Evolutionary conservation across 2,888 invertebrate genomes (phyloP).

Genomic region (Clitarchus hookeri): DNA sequence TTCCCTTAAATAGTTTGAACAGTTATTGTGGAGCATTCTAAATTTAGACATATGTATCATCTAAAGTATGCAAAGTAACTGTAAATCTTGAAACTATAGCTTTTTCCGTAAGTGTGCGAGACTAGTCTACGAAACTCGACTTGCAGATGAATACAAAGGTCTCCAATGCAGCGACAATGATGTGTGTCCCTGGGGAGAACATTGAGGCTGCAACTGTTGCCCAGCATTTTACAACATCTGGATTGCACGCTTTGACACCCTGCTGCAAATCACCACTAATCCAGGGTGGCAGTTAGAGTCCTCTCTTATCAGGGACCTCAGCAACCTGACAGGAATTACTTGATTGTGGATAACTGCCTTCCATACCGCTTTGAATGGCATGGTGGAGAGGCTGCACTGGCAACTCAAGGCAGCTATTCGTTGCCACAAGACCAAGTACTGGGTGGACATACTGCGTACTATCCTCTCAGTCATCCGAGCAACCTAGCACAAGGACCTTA

Average conservation of each 20-base stretch:
- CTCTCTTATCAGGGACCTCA: neutral
- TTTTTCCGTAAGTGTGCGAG: too few relatives aligned
- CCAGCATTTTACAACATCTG: neutral
- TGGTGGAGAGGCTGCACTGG: neutral
- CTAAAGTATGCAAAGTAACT: too few relatives aligned
- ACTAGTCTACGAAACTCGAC: too few relatives aligned
- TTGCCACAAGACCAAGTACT: neutral
- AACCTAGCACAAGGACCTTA: neutral
- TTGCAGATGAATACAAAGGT: too few relatives aligned
- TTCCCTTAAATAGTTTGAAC: too few relatives aligned
- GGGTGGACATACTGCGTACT: neutral
- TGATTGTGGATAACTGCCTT: neutral
- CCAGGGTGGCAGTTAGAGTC: neutral
- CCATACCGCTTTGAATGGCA: neutral
- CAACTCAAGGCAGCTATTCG: slow-evolving; percentile 1
- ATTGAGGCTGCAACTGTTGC: neutral
- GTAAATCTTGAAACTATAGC: too few relatives aligned
- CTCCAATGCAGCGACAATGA: too few relatives aligned
- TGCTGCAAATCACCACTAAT: neutral
- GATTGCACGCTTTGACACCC: neutral
- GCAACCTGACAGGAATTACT: neutral
- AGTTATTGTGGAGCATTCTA: too few relatives aligned
- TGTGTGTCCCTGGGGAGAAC: neutral
- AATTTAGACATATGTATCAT: too few relatives aligned
- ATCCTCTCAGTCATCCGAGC: neutral